Base-by-base conservation (phyloP, 2,113 vertebrate genomes). In the Promerops cafer region DNA sequence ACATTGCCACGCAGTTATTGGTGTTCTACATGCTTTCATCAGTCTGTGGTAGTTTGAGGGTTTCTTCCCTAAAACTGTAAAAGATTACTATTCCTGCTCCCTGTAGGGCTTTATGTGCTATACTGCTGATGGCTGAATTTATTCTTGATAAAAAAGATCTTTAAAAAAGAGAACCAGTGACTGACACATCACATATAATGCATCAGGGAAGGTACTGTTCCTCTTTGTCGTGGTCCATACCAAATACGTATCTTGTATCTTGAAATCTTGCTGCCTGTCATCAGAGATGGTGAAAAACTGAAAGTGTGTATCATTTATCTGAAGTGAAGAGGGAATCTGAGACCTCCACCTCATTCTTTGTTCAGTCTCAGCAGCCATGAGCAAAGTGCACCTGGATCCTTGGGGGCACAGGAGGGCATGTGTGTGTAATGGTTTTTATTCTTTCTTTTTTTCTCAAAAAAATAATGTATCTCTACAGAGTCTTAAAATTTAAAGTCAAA, bases 121-220 rank as follows among this genome's bases (percentile, higher is more conserved):
- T 13, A 11, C 54, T 88, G 82, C 59, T 56, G 44, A 45, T 69
- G 16, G 23, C 44, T 64, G 87, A 61, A 90, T 94, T 90, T 84
- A 66, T 90, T 96, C 87, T 83, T 84, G 28, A 87, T 94, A 54
- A 93, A 91, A 93, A 95, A 72, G 57, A 10, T 44, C 54, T 78
- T 74, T 9, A 6, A 77, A 88, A 94, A 93, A 68, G 86, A 69
- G 92, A 91, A 39, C 26, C 42, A 39, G 0, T 80, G 76, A 84
- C 71, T 85, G 54, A 37, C 61, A 75, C 11, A 11, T 89, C 47
- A 37, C 68, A 45, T 82, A 56, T 27, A 92, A 56, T 93, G 30
- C 70, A 80, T 79, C 57, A 85, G 37, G 79, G 66, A 87, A 80
- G 56, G 44, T 72, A 87, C 16, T 82, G 71, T 92, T 92, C 85